Evolutionary conservation across 2,797 vertebrate species (phyloP).

Genomic region (Gallinago nigripennis): DNA sequence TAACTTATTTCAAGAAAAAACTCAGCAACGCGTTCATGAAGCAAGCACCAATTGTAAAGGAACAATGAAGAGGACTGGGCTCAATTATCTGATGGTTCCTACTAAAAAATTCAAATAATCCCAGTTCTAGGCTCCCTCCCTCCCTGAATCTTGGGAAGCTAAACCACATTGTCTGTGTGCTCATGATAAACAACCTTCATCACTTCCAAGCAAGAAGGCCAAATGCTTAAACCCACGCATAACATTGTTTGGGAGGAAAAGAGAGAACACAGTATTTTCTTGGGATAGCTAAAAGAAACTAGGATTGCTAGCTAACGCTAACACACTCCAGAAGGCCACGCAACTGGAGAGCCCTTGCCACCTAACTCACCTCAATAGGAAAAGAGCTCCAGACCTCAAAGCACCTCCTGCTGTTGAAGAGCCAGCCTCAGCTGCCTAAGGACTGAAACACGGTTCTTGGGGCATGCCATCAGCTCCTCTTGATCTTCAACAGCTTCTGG

Average conservation of each 20-base stretch:
- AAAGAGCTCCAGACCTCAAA: neutral
- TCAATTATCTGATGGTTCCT: constrained; percentile 2
- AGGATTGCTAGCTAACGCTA: neutral
- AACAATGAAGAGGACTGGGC: constrained; percentile 37
- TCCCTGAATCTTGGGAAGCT: neutral
- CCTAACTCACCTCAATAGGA: neutral
- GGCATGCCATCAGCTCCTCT: neutral
- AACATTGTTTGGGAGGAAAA: neutral
- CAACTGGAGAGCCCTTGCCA: neutral
- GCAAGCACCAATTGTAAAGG: neutral
- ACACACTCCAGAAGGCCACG: neutral
- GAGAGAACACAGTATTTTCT: neutral
- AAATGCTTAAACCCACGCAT: neutral
- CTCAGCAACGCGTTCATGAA: neutral
- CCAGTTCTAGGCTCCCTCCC: neutral
- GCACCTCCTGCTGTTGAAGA: neutral
- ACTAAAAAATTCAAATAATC: neutral
- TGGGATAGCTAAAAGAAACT: neutral
- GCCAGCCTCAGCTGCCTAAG: neutral
- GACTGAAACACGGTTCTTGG: neutral
- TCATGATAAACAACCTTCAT: constrained; percentile 20
- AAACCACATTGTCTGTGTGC: constrained; percentile 3
- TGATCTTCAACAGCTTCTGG: neutral
- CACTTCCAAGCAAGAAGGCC: neutral
- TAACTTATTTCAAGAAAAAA: neutral